These are phyloP conservation scores for Salvator merianae DNA, from an alignment of 2,113 vertebrate species.

Conservation along the genomic window DNA sequence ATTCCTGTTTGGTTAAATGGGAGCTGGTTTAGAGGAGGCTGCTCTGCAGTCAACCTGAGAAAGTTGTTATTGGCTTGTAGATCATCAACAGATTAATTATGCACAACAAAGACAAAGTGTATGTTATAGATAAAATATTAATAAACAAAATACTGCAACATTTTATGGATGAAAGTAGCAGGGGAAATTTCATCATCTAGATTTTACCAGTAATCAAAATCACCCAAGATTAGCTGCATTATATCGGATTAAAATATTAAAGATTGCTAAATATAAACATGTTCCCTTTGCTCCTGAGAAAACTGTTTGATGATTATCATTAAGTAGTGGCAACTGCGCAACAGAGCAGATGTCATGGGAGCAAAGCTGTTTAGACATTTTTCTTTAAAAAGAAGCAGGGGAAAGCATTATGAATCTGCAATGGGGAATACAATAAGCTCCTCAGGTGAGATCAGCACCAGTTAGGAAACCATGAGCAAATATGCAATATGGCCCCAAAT, in stretches of 20 bases:
- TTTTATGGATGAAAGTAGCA: conserved; percentile 12
- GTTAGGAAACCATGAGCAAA: too few relatives aligned
- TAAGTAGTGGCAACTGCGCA: neutral
- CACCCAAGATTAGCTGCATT: conserved; percentile 21
- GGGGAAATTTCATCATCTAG: conserved; percentile 21
- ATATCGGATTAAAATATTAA: conserved; percentile 17
- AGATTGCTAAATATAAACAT: neutral
- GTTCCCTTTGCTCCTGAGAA: neutral
- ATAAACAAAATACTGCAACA: conserved; percentile 3
- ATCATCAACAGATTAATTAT: conserved; percentile 15
- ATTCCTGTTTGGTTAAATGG: too few relatives aligned
- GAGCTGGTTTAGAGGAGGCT: neutral
- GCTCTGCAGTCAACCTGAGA: neutral
- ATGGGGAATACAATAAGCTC: neutral
- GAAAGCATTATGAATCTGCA: neutral
- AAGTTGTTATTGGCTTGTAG: neutral
- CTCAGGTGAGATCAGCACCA: too few relatives aligned
- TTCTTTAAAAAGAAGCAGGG: neutral
- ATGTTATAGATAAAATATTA: conserved; percentile 29
- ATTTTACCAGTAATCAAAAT: neutral
- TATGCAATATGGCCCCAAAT: too few relatives aligned
- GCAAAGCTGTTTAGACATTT: conserved; percentile 41
- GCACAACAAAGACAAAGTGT: neutral
- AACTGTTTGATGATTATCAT: neutral
- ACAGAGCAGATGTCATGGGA: conserved; percentile 1